Conservation (phyloP, 2,113 vertebrate genomes). For the Bombycilla garrulus region DNA sequence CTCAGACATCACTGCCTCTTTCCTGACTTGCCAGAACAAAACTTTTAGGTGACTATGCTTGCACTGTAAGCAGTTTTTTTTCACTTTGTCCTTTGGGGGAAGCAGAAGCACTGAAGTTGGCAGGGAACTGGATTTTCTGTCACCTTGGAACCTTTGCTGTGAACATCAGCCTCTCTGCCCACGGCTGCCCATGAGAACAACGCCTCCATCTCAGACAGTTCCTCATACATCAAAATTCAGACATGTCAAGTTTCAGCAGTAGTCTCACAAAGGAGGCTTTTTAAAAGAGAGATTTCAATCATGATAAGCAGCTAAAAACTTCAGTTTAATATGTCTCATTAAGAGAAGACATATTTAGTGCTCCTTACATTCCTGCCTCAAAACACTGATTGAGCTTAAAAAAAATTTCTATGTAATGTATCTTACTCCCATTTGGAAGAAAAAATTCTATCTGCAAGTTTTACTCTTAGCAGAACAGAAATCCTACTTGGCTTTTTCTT, state of each 20-base stretch:
- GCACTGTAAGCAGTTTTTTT: background rate
- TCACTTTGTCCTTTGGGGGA: background rate
- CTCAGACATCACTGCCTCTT: background rate
- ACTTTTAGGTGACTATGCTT: background rate
- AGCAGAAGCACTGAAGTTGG: background rate
- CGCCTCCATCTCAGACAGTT: background rate
- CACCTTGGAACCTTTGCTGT: background rate
- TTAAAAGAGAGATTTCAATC: background rate
- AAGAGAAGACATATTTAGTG: background rate
- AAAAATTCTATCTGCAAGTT: background rate
- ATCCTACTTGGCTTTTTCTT: background rate
- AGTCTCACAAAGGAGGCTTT: background rate
- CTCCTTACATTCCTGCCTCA: background rate
- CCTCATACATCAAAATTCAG: background rate
- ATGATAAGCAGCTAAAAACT: background rate
- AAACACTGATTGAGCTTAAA: background rate
- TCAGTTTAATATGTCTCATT: background rate
- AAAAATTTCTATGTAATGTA: background rate
- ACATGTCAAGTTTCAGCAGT: background rate
- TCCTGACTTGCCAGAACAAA: conserved; percentile 3
- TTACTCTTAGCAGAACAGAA: background rate
- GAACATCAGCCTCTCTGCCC: background rate
- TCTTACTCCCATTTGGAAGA: background rate
- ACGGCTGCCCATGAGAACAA: background rate
- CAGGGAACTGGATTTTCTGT: background rate